A percentile compares a stretch with the other conserved stretches of the same genome.
phyloP scores from a whole-genome alignment of 2,888 invertebrate species.

The Acheta domesticus region DNA sequence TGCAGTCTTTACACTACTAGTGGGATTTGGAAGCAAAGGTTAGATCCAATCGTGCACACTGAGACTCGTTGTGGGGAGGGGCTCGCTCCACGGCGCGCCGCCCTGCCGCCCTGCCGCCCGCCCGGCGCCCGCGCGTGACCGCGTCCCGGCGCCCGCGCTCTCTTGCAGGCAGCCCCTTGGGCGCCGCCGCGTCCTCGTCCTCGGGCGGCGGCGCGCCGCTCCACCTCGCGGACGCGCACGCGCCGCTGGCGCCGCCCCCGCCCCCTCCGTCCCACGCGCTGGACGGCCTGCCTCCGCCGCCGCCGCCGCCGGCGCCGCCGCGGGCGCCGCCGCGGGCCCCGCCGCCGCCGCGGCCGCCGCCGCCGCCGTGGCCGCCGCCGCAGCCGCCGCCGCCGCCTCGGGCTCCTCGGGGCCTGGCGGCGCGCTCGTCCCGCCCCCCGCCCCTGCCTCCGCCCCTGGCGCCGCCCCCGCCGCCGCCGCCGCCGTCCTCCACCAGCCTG shows the following conservation, averaged over 20 bases:
- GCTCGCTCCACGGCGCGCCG: too few relatives aligned
- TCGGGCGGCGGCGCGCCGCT: neutral
- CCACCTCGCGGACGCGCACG: neutral
- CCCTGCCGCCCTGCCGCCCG: too few relatives aligned
- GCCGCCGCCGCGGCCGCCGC: constrained; percentile 24
- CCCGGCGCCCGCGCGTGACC: neutral
- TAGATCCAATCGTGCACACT: too few relatives aligned
- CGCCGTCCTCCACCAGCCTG: constrained; percentile 36
- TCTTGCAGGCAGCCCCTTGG: neutral
- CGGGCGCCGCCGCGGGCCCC: constrained; percentile 25
- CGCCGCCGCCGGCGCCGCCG: constrained; percentile 26
- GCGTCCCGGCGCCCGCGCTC: neutral
- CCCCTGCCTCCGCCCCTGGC: constrained; percentile 23
- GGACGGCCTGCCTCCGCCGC: constrained; percentile 27
- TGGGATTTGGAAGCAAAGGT: too few relatives aligned
- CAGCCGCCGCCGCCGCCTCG: constrained; percentile 26
- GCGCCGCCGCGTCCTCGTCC: neutral
- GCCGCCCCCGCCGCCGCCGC: constrained; percentile 35
- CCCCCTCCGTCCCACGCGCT: neutral
- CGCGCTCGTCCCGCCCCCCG: constrained; percentile 24
- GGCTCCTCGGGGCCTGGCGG: neutral
- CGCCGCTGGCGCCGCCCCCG: neutral
- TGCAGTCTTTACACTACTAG: too few relatives aligned
- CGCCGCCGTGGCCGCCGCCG: constrained; percentile 18
- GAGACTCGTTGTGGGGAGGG: too few relatives aligned